Evolutionary conservation across 2,797 vertebrate genomes (phyloP), one percentile per base, ranked within the genome.

Genomic region (Tenualosa ilisha): DNA sequence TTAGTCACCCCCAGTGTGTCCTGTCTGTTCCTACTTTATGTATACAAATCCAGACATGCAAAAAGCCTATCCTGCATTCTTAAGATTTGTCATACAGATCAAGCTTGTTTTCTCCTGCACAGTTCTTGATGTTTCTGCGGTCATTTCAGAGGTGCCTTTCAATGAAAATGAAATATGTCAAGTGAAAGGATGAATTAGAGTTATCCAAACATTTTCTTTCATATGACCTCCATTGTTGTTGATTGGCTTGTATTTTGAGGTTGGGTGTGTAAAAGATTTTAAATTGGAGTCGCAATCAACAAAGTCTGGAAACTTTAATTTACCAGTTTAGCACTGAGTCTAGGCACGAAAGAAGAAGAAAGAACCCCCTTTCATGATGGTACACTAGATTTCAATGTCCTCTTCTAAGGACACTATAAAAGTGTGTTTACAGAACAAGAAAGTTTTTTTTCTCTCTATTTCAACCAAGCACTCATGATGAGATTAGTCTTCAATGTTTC

Each of bases 21-120:
- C 17, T 79, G 37, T 79, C 17, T 40, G 7, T 8, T 17, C 40
- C 37, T 46, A 9, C 50, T 51, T 26, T 68, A 40, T 79, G 72
- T 79, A 79, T 79, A 79, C 72, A 79, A 79, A 79, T 79, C 72
- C 72, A 46, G 72, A 79, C 72, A 79, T 43, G 72, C 72, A 79
- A 79, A 79, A 79, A 79, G 72, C 72, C 17, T 17, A 79, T 79
- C 72, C 72, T 79, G 72, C 72, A 46, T 79, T 79, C 40, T 46
- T 79, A 22, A 22, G 72, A 79, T 79, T 79, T 79, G 72, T 79
- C 40, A 79, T 79, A 79, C 72, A 79, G 40, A 40, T 79, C 72
- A 43, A 79, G 40, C 17, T 79, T 79, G 72, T 79, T 43, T 79
- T 17, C 72, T 43, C 37, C 37, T 79, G 72, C 40, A 46, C 40